phyloP scores from a whole-genome alignment of 2,797 vertebrate genomes.

The Ispidina picta region DNA sequence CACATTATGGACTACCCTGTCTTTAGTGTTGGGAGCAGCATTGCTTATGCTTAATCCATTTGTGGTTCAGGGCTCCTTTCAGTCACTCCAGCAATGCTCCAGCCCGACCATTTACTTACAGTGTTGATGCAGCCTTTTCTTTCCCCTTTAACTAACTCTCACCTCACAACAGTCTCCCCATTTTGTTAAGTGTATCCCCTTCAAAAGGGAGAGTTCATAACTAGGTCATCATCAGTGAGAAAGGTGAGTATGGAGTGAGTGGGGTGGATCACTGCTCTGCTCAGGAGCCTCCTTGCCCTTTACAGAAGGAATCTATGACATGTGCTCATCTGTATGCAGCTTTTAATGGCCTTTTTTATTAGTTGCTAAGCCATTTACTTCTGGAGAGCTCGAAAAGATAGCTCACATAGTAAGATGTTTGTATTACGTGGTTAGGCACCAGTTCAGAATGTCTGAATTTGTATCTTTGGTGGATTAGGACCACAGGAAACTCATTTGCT shows the following conservation, averaged over 20 bases:
- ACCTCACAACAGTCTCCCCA: background rate
- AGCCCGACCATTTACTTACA: background rate
- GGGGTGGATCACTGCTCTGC: background rate
- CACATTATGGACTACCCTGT: background rate
- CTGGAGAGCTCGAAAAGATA: background rate
- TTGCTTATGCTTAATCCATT: background rate
- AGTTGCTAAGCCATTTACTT: conserved; percentile 9
- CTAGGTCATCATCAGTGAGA: background rate
- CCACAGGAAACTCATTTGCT: background rate
- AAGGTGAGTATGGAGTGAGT: background rate
- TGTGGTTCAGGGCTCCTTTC: background rate
- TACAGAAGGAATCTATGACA: background rate
- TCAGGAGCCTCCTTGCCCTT: conserved; percentile 10
- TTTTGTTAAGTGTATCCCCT: conserved; percentile 15
- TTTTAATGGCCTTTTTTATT: conserved; percentile 11
- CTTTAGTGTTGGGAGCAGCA: background rate
- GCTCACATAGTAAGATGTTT: background rate
- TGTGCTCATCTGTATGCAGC: background rate
- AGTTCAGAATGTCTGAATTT: background rate
- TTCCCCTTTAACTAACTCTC: background rate
- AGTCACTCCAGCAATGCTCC: background rate
- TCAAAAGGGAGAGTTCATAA: conserved; percentile 18
- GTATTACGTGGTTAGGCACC: background rate
- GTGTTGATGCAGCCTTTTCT: background rate
- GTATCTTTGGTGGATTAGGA: background rate